phyloP scores from a whole-genome alignment of 2,888 invertebrate species.

The Aphrophora alni region DNA sequence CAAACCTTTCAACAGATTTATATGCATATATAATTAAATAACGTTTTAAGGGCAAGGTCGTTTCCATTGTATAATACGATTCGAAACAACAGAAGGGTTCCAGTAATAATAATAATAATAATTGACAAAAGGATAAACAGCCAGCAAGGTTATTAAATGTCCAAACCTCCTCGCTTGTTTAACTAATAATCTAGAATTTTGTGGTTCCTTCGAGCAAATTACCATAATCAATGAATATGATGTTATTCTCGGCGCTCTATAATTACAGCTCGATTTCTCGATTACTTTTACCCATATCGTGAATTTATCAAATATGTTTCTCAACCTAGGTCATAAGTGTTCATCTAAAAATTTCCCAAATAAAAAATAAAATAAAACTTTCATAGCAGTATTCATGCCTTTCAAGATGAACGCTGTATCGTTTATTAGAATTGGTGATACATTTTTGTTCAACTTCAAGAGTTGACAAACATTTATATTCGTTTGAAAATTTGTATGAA shows the following conservation, averaged over 20 bases:
- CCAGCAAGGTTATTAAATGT: neutral
- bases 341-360: neutral
- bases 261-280: constrained; percentile 5
- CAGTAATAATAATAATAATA: neutral
- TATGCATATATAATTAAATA: too few relatives aligned
- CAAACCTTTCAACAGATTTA: too few relatives aligned
- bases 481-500: too few relatives aligned
- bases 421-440: too few relatives aligned
- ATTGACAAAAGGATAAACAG: neutral
- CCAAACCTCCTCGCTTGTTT: constrained; percentile 4
- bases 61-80: neutral
- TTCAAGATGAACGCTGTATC: too few relatives aligned
- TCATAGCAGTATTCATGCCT: too few relatives aligned
- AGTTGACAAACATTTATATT: too few relatives aligned
- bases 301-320: neutral
- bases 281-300: constrained; percentile 9
- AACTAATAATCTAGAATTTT: constrained; percentile 9
- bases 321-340: neutral
- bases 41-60: neutral
- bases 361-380: too few relatives aligned
- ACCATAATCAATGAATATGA: constrained; percentile 1
- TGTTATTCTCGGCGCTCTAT: neutral
- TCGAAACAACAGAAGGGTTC: neutral
- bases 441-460: too few relatives aligned
- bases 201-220: neutral